Base-by-base conservation (phyloP, 2,888 invertebrate genomes). In the Synanthedon myopaeformis region DNA sequence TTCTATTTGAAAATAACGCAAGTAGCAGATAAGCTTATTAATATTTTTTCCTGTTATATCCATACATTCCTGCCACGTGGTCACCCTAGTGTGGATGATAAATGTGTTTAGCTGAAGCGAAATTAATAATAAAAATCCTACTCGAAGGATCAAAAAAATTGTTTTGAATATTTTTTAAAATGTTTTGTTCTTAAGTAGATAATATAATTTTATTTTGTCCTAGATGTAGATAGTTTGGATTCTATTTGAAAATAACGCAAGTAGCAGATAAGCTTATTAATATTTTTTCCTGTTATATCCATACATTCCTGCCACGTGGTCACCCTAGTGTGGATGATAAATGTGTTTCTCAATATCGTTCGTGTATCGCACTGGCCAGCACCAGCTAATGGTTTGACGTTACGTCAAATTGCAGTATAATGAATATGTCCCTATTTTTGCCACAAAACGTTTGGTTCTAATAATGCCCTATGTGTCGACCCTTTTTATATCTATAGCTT, bases 341-440 rank as follows among this genome's bases (percentile, higher is more conserved):
- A 70, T 69, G 69, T 60, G 62, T 65, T 69, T 59, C 60, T 60
- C 63, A 68, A 68, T 69, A 69, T 66, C 54, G 55, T 49, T 17
- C 51, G 12, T 28, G 42, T 49, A 45, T 49, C 51, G 51, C 35
- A 35, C 35, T 35, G 35, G 19, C 51, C n/a, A 45, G 45, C 45
- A n/a, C 13, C 45, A 14, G 45, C 57, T 65, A 64, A 66, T 62
- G 63, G 55, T 41, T 52, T 45, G 35, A 51, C 59, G 59, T 67
- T 67, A 63, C 58, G 57, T 61, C 61, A 63, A 59, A 65, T 63
- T 54, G 59, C 54, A 59, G 59, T 59, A 59, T 61, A 63, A 65
- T 66, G 53, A 58, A 55, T 59, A 56, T 55, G 50, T 55, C 54
- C 52, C 42, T 35, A 54, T 60, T 58, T 59, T 56, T 58, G 42